These are phyloP conservation scores for Patagioenas fasciata DNA, from an alignment of 2,113 vertebrate genomes.

Conservation along the genomic window DNA sequence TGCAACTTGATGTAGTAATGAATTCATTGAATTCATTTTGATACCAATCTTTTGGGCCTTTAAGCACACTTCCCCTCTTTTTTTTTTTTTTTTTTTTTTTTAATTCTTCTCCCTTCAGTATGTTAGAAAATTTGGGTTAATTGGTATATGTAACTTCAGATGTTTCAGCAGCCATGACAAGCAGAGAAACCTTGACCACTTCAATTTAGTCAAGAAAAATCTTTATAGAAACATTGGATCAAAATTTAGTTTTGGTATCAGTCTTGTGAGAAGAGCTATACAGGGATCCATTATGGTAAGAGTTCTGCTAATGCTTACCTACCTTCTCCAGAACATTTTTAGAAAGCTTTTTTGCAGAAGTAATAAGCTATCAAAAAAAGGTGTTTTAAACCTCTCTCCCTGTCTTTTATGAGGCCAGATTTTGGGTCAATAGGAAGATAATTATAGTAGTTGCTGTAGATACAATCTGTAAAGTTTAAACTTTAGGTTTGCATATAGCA, in stretches of 20 bases:
- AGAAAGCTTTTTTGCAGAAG: not conserved
- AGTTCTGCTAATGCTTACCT: not conserved
- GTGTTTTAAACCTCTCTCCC: not conserved
- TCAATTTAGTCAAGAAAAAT: not conserved
- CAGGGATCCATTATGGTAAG: not conserved
- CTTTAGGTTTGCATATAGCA: not conserved
- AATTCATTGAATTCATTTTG: not conserved
- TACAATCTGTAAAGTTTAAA: accelerated
- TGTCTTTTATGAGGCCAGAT: not conserved
- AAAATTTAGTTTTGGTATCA: not conserved
- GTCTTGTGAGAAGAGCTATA: accelerated
- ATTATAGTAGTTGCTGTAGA: not conserved
- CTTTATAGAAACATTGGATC: not conserved
- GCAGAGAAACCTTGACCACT: not conserved
- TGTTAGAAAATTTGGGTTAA: not conserved
- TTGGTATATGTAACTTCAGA: not conserved
- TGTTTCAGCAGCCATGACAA: not conserved
- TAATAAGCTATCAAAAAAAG: not conserved
- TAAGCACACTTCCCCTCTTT: not conserved
- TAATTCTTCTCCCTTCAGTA: not conserved
- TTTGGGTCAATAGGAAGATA: not conserved
- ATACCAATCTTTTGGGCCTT: not conserved
- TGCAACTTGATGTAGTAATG: not conserved
- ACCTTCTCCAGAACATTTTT: not conserved
- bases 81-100: no score